These are phyloP conservation scores for Drosophila conformis DNA, from an alignment of 2,888 invertebrate species.

Conservation along the genomic window DNA sequence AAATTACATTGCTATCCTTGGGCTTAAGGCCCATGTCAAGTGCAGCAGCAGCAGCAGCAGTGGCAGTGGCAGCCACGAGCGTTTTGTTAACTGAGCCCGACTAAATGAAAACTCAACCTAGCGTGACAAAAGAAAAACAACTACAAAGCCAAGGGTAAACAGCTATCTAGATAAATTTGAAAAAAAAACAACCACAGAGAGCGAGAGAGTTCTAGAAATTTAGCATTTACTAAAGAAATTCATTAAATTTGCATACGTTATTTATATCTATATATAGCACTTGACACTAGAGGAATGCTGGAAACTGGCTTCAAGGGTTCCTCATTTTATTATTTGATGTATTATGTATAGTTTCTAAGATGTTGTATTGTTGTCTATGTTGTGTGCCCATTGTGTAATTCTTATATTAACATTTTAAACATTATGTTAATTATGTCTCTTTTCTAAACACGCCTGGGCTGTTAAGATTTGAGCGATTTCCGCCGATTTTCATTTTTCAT, in stretches of 20 bases:
- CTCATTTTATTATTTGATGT: no score
- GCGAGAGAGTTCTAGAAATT: neutral
- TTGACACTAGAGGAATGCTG: neutral
- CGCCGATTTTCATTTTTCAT: no score
- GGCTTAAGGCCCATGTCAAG: slow-evolving; percentile 48
- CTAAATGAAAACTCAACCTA: slow-evolving; percentile 3
- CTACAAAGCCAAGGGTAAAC: neutral
- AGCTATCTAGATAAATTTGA: neutral
- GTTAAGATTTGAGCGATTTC: no score
- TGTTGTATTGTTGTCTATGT: no score
- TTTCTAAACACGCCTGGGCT: no score
- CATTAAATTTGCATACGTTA: neutral
- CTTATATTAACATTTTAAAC: no score
- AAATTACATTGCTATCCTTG: slow-evolving; percentile 64
- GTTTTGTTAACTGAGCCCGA: slow-evolving; percentile 14
- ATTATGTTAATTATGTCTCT: no score
- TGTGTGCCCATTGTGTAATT: no score
- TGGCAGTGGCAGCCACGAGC: slow-evolving; percentile 8
- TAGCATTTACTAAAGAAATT: neutral
- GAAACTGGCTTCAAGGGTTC: no score
- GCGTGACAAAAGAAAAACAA: neutral
- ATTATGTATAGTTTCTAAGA: neutral
- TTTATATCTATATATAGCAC: neutral
- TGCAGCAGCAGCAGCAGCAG: slow-evolving; percentile 13
- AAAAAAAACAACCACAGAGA: neutral